Conservation (phyloP, 1,140 invertebrate species). For the Pteromalus puparum region DNA sequence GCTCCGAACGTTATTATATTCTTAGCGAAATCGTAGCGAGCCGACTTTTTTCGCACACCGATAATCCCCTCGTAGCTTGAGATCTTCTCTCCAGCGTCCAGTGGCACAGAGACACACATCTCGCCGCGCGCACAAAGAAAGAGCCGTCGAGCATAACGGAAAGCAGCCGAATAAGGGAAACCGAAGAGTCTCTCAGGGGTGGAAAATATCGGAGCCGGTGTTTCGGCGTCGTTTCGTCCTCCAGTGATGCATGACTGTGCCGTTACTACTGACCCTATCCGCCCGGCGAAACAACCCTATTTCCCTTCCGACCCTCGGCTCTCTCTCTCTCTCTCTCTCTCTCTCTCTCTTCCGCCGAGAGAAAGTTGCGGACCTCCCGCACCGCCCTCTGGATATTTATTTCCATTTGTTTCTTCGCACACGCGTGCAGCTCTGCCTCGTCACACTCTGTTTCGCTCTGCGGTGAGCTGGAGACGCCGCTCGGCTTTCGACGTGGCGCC, state of each 20-base stretch:
- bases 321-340: not conserved
- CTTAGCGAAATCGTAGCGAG: not conserved
- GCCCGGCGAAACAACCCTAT: constrained; percentile 59
- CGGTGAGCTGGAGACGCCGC: not conserved
- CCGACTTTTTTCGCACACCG: not conserved
- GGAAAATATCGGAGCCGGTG: constrained; percentile 57
- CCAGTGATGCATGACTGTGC: constrained; percentile 35
- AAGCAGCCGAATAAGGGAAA: not conserved
- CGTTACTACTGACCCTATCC: constrained; percentile 40
- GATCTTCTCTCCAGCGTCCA: not conserved
- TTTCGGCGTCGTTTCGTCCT: constrained; percentile 53
- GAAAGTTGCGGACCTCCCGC: constrained; percentile 17
- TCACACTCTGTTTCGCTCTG: constrained; percentile 13
- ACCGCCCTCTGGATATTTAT: constrained; percentile 28
- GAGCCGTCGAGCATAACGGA: not conserved
- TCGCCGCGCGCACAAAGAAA: not conserved
- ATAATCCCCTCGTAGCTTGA: not conserved
- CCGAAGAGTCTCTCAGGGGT: constrained; percentile 23
- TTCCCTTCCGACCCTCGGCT: constrained; percentile 45
- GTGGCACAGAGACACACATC: not conserved
- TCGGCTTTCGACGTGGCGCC: not conserved
- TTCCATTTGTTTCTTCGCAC: constrained; percentile 32
- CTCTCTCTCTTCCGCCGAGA: not conserved
- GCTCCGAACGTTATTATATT: not conserved
- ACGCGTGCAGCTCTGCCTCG: not conserved